Base-by-base conservation (phyloP, 1,140 invertebrate species). In the Drosophila prosaltans region DNA sequence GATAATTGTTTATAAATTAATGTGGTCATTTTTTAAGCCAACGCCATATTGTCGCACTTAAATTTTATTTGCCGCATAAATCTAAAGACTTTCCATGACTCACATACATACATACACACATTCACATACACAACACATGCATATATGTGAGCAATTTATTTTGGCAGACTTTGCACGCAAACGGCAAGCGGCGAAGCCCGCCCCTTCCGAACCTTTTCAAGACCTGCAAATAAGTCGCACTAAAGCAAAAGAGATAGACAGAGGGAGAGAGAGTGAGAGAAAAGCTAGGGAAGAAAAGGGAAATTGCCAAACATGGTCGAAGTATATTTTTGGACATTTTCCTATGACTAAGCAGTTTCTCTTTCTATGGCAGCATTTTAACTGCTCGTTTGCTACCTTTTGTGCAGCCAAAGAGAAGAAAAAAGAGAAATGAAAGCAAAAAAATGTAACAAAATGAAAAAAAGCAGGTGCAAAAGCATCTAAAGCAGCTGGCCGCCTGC, bases 341-440 rank as follows among this genome's bases (percentile, higher is more conserved):
- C 61, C 40, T 64, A 64, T 64, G 61, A 64, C 61, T 64, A 64
- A 64, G 61, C 61, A 64, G 41, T 64, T 64, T 64, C 41, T 30
- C 41, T 36, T 21, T 32, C 43, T 48, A 28, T 43, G 41, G 45
- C 21, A 51, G 21, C 45, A 51, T 64, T 64, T 64, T 48, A 28
- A 28, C 41, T 64, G 61, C 61, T 51, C 45, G 45, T 51, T 51
- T 51, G 43, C 61, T 64, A 48, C 61, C 61, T 68, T 78, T 75
- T 78, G 75, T 63, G 75, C 74, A 72, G 68, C 63, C 75, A 78
- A 78, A 78, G 66, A 65, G 67, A 72, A 78, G 57, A 66, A 45
- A 45, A 10, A 54, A 26, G 59, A 28, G 72, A 70, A 51, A 61
- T 11, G 39, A n/a, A 8, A 1, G 16, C 16, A 24, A 60, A 28